A percentile compares a stretch with the other conserved stretches of the same genome.
These are phyloP conservation scores for Trichonephila inaurata DNA, from an alignment of 1,140 invertebrate genomes.

Conservation along the genomic window DNA sequence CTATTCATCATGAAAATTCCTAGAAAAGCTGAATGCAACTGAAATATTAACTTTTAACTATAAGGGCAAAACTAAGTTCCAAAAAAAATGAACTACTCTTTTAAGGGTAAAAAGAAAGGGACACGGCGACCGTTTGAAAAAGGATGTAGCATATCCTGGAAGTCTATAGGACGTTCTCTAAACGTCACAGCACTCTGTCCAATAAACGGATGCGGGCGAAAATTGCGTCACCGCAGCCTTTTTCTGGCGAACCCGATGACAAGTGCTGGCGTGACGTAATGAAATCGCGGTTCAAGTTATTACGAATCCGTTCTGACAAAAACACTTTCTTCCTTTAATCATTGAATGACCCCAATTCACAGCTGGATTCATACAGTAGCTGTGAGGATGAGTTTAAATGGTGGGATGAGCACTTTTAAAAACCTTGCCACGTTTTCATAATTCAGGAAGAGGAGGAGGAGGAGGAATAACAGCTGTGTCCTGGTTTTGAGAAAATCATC, in stretches of 20 bases:
- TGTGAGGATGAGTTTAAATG: neutral
- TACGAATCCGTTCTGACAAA: conserved; percentile 41
- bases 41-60: neutral
- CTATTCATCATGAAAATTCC: too few species aligned
- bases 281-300: conserved; percentile 47
- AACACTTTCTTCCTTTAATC: conserved; percentile 41
- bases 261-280: conserved; percentile 45
- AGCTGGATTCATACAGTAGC: conserved; percentile 47
- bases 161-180: conserved; percentile 11
- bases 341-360: conserved; percentile 53
- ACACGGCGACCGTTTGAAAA: conserved; percentile 28
- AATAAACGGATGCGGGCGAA: conserved; percentile 55
- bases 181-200: conserved; percentile 50
- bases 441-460: too few species aligned
- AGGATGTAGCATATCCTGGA: conserved; percentile 74
- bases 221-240: conserved; percentile 52
- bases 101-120: neutral
- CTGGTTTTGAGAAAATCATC: too few species aligned
- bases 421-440: neutral
- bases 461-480: too few species aligned
- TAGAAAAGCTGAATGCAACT: neutral
- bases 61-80: neutral
- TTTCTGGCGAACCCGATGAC: conserved; percentile 40
- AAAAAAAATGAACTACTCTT: neutral
- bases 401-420: neutral